A percentile compares a stretch with the other conserved stretches of the same genome.
Conservation (phyloP, 2,797 vertebrate species). For the Myripristis murdjan region DNA sequence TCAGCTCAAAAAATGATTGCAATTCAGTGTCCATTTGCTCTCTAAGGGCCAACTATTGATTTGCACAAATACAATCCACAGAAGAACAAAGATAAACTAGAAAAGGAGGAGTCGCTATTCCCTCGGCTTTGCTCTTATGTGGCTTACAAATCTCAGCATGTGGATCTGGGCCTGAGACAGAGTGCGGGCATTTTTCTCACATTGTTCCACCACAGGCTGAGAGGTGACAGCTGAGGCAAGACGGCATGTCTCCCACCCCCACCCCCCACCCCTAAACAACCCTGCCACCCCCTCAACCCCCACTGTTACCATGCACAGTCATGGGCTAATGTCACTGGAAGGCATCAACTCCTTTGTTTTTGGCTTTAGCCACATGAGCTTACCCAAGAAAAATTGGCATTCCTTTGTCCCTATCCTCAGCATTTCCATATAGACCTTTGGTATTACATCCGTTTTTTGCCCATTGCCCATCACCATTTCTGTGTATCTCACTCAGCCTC, state of each 20-base stretch:
- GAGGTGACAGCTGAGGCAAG: conserved; percentile 77
- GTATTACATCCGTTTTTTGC: too few relatives aligned
- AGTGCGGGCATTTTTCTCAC: conserved; percentile 55
- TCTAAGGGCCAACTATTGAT: conserved; percentile 31
- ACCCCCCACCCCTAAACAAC: too few relatives aligned
- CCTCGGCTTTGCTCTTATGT: conserved; percentile 27
- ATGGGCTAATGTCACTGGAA: conserved; percentile 40
- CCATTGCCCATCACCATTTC: neutral
- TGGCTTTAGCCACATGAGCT: neutral
- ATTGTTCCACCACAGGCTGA: conserved; percentile 45
- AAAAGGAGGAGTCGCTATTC: conserved; percentile 31
- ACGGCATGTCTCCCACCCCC: conserved; percentile 27
- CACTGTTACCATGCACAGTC: conserved; percentile 38
- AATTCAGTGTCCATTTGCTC: too few relatives aligned
- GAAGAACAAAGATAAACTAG: conserved; percentile 31
- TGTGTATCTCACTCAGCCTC: neutral
- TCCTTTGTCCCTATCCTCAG: neutral
- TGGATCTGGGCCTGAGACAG: conserved; percentile 47
- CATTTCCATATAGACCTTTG: neutral
- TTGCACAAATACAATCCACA: conserved; percentile 23
- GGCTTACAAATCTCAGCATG: conserved; percentile 16
- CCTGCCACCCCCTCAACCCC: too few relatives aligned
- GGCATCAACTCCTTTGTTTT: neutral
- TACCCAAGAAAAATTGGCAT: neutral
- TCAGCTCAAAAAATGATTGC: too few relatives aligned